These are phyloP conservation scores for Sthenelais limicola DNA, from an alignment of 2,888 invertebrate genomes.

Conservation along the genomic window DNA sequence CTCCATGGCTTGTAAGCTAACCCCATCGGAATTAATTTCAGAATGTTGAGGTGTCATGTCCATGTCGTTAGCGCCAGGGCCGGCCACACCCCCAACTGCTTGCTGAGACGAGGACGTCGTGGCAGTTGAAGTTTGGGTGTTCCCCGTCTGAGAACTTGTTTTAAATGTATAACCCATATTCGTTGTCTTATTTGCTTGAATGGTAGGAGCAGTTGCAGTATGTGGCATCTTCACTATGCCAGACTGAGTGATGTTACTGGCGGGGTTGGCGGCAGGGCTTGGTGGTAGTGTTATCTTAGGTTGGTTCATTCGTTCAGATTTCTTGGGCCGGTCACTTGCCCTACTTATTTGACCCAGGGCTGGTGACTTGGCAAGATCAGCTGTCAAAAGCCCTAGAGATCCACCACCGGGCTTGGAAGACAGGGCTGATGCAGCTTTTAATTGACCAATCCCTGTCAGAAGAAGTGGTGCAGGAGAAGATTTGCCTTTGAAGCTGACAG, in stretches of 20 bases:
- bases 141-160: not conserved
- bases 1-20: slow-evolving; percentile 21
- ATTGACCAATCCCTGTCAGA: too few relatives aligned
- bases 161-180: slow-evolving; percentile 35
- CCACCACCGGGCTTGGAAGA: not conserved
- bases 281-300: not conserved
- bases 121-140: not conserved
- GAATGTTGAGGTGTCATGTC: not conserved
- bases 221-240: slow-evolving; percentile 25
- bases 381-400: not conserved
- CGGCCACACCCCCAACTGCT: not conserved
- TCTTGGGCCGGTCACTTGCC: not conserved
- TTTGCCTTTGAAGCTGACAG: too few relatives aligned
- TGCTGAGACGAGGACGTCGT: not conserved
- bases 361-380: not conserved
- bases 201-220: slow-evolving; percentile 19
- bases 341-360: not conserved
- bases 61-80: not conserved
- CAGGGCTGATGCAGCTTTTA: slow-evolving; percentile 5
- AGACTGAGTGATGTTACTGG: not conserved
- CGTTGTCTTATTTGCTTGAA: slow-evolving; percentile 5
- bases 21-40: not conserved
- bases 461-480: too few relatives aligned
- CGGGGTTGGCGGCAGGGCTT: not conserved
- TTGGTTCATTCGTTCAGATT: slow-evolving; percentile 27